A percentile compares a stretch with the other conserved stretches of the same genome.
Conservation (phyloP, 2,797 vertebrate genomes). For the Amblyopsis hoosieri region DNA sequence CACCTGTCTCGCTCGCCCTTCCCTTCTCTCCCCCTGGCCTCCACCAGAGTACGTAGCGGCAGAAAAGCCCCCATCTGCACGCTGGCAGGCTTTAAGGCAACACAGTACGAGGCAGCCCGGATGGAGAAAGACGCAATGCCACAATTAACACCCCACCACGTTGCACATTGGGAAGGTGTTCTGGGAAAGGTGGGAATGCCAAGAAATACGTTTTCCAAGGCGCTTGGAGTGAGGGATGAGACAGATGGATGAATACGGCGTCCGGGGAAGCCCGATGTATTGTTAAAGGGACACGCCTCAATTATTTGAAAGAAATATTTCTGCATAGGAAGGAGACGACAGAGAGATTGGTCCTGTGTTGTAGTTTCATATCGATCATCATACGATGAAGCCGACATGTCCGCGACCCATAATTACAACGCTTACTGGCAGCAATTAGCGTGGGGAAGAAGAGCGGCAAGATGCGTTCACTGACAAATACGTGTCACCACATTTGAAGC, state of each 20-base stretch:
- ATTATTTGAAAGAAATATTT: no score
- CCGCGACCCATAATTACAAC: constrained; percentile 48
- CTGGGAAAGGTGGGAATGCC: constrained; percentile 1
- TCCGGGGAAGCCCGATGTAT: no score
- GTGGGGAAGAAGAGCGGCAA: constrained; percentile 15
- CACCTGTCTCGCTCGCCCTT: constrained; percentile 5
- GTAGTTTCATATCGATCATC: constrained; percentile 62
- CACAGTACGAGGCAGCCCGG: constrained; percentile 19
- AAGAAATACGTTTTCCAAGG: constrained; percentile 17
- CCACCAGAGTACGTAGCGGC: neutral
- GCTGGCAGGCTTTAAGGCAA: constrained; percentile 7
- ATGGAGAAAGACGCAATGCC: constrained; percentile 7
- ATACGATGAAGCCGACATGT: constrained; percentile 52
- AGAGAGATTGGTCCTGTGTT: constrained; percentile 61
- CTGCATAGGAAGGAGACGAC: constrained; percentile 33
- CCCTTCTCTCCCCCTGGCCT: constrained; percentile 17
- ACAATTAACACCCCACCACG: constrained; percentile 3
- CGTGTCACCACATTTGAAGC: no score
- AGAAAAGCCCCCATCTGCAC: no score
- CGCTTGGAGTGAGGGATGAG: constrained; percentile 22
- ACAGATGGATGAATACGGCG: constrained; percentile 34
- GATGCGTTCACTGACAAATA: neutral
- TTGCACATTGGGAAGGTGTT: neutral
- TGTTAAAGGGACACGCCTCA: no score
- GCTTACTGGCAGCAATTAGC: constrained; percentile 62